phyloP scores from a whole-genome alignment of 2,797 vertebrate genomes.

The Semotilus atromaculatus region DNA sequence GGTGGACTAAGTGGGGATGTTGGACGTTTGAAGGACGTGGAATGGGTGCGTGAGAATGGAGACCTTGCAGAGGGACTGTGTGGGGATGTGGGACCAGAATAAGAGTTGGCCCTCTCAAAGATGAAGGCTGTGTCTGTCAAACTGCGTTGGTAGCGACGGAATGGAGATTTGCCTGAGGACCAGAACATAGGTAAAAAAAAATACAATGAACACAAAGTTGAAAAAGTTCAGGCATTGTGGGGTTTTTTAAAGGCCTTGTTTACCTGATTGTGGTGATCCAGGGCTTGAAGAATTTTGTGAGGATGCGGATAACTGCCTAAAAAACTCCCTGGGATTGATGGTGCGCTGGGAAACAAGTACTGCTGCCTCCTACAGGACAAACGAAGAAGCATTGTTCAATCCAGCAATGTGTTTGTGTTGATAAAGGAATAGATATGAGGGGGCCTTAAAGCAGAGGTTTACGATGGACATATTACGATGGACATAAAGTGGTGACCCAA shows the following conservation, averaged over 20 bases:
- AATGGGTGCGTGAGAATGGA: slow-evolving; percentile 73
- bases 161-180: slow-evolving; percentile 74
- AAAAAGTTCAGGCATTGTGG: background rate
- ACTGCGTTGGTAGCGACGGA: slow-evolving; percentile 87
- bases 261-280: slow-evolving; percentile 75
- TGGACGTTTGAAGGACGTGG: slow-evolving; percentile 65
- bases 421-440: background rate
- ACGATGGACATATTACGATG: background rate
- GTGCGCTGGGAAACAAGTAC: slow-evolving; percentile 81
- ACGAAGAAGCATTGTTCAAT: background rate
- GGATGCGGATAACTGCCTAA: slow-evolving; percentile 80
- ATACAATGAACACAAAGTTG: background rate
- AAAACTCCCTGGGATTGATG: slow-evolving; percentile 84
- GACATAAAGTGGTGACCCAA: background rate
- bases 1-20: slow-evolving; percentile 71
- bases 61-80: slow-evolving; percentile 75
- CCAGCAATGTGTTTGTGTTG: background rate
- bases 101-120: slow-evolving; percentile 77
- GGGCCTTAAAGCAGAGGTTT: background rate
- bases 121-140: slow-evolving; percentile 87
- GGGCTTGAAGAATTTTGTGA: slow-evolving; percentile 74
- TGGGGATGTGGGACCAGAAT: slow-evolving; percentile 65
- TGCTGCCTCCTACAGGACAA: slow-evolving; percentile 80
- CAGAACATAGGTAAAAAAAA: background rate
- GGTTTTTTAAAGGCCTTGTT: background rate